A percentile compares a stretch with the other conserved stretches of the same genome.
Evolutionary conservation across 2,113 vertebrate species (phyloP).

Genomic region (Diphyllodes magnificus): DNA sequence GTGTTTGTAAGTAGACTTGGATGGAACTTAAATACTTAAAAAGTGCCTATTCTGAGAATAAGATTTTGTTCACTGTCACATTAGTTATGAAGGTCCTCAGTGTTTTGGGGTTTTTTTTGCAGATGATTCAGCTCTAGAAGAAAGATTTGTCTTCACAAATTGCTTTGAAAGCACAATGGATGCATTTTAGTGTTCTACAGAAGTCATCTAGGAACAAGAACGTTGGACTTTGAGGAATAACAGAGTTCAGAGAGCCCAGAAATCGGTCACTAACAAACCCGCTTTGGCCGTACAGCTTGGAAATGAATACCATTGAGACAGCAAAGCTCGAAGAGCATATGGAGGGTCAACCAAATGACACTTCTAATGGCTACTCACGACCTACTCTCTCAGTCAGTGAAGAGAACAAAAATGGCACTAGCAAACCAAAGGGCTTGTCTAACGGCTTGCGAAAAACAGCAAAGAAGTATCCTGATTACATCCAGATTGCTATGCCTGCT

Average conservation of each 20-base stretch:
- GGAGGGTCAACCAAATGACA: slow-evolving; percentile 67
- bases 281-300: slow-evolving; percentile 52
- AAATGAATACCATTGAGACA: slow-evolving; percentile 75
- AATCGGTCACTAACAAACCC: neutral
- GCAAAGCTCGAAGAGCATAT: slow-evolving; percentile 76
- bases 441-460: slow-evolving; percentile 81
- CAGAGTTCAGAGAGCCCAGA: neutral
- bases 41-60: neutral
- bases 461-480: slow-evolving; percentile 86
- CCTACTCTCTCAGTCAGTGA: slow-evolving; percentile 70
- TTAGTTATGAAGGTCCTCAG: neutral
- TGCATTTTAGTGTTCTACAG: neutral
- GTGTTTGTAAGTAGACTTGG: neutral
- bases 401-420: slow-evolving; percentile 70
- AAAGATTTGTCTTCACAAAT: neutral
- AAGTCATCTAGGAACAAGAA: neutral
- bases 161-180: neutral
- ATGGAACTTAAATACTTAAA: neutral
- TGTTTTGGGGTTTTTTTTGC: neutral
- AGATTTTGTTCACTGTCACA: neutral
- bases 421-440: slow-evolving; percentile 73
- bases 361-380: slow-evolving; percentile 58
- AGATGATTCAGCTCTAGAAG: slow-evolving; percentile 30
- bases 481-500: slow-evolving; percentile 87
- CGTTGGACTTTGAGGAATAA: neutral